phyloP scores from a whole-genome alignment of 2,113 vertebrate species.

The Caracal caracal region DNA sequence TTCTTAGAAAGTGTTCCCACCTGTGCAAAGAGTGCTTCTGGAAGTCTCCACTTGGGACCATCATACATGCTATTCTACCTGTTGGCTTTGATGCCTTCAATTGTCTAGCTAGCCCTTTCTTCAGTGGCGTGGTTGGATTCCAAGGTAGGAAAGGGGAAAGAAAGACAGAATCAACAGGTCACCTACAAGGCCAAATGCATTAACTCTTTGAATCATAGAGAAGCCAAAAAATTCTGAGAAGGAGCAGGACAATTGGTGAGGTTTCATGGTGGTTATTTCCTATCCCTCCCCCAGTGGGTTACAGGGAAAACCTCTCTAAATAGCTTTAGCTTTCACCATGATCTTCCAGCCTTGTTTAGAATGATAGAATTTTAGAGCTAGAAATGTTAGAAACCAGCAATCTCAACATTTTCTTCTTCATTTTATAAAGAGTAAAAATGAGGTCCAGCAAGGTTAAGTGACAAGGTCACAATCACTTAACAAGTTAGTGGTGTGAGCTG shows the following conservation, averaged over 20 bases:
- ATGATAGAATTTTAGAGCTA: neutral
- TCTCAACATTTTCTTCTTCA: slow-evolving; percentile 24
- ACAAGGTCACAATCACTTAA: neutral
- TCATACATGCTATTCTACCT: neutral
- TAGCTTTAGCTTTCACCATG: neutral
- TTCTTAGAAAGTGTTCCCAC: neutral
- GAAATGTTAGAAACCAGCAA: neutral
- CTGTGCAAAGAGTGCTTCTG: neutral
- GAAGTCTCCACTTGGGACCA: neutral
- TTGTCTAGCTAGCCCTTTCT: neutral
- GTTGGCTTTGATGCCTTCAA: neutral
- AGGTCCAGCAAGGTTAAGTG: neutral
- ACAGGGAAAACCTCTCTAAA: neutral
- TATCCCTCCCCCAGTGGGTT: neutral
- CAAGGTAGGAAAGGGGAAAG: neutral
- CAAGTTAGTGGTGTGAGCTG: neutral
- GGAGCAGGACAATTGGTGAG: neutral
- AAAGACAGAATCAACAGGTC: neutral
- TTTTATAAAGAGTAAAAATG: slow-evolving; percentile 49
- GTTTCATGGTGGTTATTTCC: neutral
- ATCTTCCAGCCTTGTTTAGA: slow-evolving; percentile 21
- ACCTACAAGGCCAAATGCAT: neutral
- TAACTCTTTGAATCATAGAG: neutral
- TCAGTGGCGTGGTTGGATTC: neutral
- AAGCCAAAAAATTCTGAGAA: neutral